Conservation (phyloP, 2,113 vertebrate species). For the Brachyhypopomus occidentalis region DNA sequence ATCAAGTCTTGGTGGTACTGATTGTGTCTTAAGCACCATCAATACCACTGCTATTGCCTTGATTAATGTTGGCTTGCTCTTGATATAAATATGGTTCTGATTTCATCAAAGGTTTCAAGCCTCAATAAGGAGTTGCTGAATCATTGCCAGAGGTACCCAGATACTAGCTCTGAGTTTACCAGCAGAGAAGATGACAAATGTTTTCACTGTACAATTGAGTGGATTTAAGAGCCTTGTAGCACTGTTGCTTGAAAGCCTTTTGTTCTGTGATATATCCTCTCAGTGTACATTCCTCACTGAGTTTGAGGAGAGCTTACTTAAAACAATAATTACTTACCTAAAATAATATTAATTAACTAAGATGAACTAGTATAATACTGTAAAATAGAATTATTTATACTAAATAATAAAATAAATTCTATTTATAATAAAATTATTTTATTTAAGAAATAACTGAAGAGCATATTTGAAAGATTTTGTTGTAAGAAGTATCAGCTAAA, state of each 20-base stretch:
- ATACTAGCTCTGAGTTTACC: too few relatives aligned
- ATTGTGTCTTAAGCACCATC: too few relatives aligned
- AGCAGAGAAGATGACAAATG: too few relatives aligned
- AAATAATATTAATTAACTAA: too few relatives aligned
- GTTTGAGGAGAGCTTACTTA: background rate
- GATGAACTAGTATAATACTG: too few relatives aligned
- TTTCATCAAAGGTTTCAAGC: background rate
- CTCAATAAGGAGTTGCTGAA: background rate
- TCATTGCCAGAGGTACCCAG: background rate
- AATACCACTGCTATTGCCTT: too few relatives aligned
- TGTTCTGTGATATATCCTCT: background rate
- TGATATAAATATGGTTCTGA: too few relatives aligned
- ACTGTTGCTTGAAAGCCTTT: background rate
- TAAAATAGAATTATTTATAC: background rate
- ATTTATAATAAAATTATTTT: too few relatives aligned
- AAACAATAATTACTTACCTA: too few relatives aligned
- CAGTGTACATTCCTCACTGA: background rate
- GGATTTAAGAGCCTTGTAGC: background rate
- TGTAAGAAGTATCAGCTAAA: slow-evolving; percentile 1
- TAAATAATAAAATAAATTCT: too few relatives aligned
- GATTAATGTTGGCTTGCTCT: too few relatives aligned
- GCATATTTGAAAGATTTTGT: slow-evolving; percentile 5
- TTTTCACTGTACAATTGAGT: background rate
- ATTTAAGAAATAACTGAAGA: slow-evolving; percentile 3
- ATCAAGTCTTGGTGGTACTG: too few relatives aligned